Evolutionary conservation across 1,140 invertebrate species (phyloP), one percentile per base, ranked within the genome.

Genomic region (Drosophila lacteicornis): DNA sequence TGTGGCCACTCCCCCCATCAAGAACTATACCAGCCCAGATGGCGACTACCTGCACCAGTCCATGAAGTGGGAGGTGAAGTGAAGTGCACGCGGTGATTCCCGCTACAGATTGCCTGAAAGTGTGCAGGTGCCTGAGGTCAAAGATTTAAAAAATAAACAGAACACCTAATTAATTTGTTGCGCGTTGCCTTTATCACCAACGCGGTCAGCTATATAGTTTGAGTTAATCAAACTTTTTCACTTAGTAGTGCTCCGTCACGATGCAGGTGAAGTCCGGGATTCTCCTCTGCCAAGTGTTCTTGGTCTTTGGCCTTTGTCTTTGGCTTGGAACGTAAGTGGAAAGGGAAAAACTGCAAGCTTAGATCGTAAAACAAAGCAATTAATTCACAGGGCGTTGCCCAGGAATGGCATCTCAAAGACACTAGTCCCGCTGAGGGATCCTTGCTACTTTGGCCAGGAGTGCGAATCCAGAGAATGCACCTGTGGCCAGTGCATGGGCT

Each of bases 21-120:
- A 96, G 80, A 94, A 95, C 73, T 98, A 97, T 92, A 94, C 94
- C 3, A 94, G 94, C 62, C 96, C 96, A 0, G 97, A 98, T 93
- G 98, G 98, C 22, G 97, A 98, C 84, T 98, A 97, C 85, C 91
- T 94, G n/a, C 96, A 98, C 88, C 93, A 96, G 22, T 95, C 97
- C 1, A 96, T 95, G 93, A 96, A 96, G 91, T 98, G 96, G 96
- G 94, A 95, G 53, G 46, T 25, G 13, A 51, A 33, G 15, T 22
- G 27, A 50, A 9, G n/a, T 22, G 4, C 53, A 56, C 36, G 53
- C 40, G 53, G 25, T 8, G 13, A 56, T 40, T 12, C 8, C 53
- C 36, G 3, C 13, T 13, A 56, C 19, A 56, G 13, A 40, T 40
- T 56, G 0, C 2, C 19, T 38, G 19, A 49, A 27, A 7, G 30